A percentile compares a stretch with the other conserved stretches of the same genome.
phyloP scores from a whole-genome alignment of 2,113 vertebrate species.

The Manacus vitellinus region DNA sequence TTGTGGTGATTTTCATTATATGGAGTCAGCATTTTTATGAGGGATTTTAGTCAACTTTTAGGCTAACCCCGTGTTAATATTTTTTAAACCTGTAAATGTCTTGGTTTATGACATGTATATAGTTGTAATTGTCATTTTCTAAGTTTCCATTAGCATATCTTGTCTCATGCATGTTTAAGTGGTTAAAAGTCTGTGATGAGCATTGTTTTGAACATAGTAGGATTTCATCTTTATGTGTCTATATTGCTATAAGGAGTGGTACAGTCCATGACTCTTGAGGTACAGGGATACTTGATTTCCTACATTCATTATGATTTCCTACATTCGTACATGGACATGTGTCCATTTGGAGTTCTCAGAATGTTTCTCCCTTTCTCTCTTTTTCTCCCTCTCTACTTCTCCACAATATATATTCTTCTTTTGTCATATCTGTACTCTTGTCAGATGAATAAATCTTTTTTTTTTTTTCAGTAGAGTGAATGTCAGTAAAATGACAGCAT shows the following conservation, averaged over 20 bases:
- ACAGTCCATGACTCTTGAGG: background rate
- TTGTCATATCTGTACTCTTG: background rate
- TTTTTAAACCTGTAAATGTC: background rate
- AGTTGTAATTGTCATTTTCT: background rate
- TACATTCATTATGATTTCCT: background rate
- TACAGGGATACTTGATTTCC: background rate
- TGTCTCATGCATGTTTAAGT: background rate
- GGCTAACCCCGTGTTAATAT: background rate
- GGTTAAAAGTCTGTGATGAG: background rate
- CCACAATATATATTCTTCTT: background rate
- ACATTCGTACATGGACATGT: accelerated
- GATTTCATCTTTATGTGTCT: background rate
- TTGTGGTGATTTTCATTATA: background rate
- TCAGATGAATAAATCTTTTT: background rate
- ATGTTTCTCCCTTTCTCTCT: background rate
- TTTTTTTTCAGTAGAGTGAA: background rate
- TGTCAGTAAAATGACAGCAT: background rate
- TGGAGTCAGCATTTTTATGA: background rate
- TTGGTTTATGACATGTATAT: background rate
- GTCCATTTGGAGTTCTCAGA: background rate
- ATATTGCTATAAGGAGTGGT: background rate
- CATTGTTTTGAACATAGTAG: background rate
- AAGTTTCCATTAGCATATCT: background rate
- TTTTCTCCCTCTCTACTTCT: background rate
- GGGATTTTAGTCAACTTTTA: background rate